These are phyloP conservation scores for Furcula furcula DNA, from an alignment of 2,888 invertebrate species.

Conservation along the genomic window DNA sequence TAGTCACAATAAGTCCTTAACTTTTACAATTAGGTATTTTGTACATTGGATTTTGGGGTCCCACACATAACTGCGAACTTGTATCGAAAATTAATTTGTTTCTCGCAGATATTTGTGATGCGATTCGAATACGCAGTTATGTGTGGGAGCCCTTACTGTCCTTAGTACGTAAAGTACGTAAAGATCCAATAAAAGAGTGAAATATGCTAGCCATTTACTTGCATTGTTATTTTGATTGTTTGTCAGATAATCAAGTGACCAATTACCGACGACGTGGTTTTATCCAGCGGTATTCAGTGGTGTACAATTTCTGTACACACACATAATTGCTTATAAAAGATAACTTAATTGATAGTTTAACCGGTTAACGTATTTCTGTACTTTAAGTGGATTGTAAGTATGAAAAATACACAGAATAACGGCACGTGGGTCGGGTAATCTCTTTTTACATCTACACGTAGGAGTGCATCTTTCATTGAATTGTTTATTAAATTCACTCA, in stretches of 20 bases:
- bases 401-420: constrained; percentile 11
- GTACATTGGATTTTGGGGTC: no score
- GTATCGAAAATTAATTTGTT: no score
- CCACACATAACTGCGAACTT: no score
- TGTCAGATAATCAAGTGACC: constrained; percentile 2
- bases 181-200: no score
- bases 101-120: no score
- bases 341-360: constrained; percentile 5
- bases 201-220: no score
- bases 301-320: constrained; percentile 2
- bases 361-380: constrained; percentile 2
- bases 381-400: constrained; percentile 3
- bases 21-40: no score
- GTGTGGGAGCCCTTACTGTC: no score
- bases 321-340: constrained; percentile 9
- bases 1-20: no score
- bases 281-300: background rate
- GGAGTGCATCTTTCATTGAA: background rate
- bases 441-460: background rate
- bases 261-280: constrained; percentile 6
- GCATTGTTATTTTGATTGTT: background rate
- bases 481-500: background rate
- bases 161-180: no score
- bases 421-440: constrained; percentile 1
- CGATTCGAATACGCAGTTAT: no score